Evolutionary conservation across 2,797 vertebrate species (phyloP), one percentile per base, ranked within the genome.

Genomic region (Cottoperca gobio): DNA sequence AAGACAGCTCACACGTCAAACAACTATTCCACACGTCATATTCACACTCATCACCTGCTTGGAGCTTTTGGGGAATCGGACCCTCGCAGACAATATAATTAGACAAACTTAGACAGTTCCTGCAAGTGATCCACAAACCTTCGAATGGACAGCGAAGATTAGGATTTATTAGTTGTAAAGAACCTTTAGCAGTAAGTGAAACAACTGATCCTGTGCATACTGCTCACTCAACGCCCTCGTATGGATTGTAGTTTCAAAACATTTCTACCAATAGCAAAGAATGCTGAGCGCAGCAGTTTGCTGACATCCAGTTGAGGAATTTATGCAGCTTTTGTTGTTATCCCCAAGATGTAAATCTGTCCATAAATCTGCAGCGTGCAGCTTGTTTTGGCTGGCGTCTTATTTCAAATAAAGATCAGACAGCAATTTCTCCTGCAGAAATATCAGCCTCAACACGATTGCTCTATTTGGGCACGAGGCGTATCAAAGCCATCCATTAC

Each of bases 1-100:
- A 92, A 94, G 90, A 94, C 86, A 45, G 83, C 75, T 87, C 87
- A 91, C 84, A 64, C 82, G 90, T 90, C 75, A 85, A 75, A 85
- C 35, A 70, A 73, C 55, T 69, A 62, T 45, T 53, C 79, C 61
- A 65, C 54, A 53, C 39, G 54, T 55, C 67, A 59, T 42, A 82
- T 72, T 82, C 70, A 90, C 74, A 70, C 75, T 65, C 58, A 70
- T 67, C 63, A 43, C 63, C 62, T 35, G 45, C 68, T 59, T 17
- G 31, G 58, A 65, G 75, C 70, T 69, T 55, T 14, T 6, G 24
- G 28, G 57, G 54, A n/a, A 4, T 46, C n/a, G 33, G 17, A 55
- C 73, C 46, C 67, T 69, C 35, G 40, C 45, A 62, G 58, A 54
- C 57, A 23, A 66, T 46, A 68, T 11, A 71, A 46, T 37, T 19